Base-by-base conservation (phyloP, 2,797 vertebrate genomes). In the Poecile montanus region DNA sequence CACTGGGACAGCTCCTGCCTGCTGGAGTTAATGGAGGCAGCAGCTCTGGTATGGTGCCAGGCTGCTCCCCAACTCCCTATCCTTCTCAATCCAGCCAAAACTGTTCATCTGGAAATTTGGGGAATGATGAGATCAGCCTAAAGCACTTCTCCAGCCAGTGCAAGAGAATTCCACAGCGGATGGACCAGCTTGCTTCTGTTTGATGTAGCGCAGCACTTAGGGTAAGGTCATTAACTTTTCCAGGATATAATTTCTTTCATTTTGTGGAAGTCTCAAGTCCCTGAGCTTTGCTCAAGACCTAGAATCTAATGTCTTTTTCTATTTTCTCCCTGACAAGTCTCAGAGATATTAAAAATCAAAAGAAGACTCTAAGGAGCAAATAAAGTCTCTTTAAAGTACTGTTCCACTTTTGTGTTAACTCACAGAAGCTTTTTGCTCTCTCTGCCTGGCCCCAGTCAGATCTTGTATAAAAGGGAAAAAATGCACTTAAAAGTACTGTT, bases 301-400 rank as follows among this genome's bases (percentile, higher is more conserved):
- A 0, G 67, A 95, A 95, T 96, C 72, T 89, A 93, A 96, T 66
- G 80, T 62, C 90, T 94, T 94, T 96, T 80, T 93, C 94, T 95
- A 74, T 88, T 97, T 94, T 90, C 75, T 95, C 93, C 92, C 76
- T 97, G 93, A 94, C 96, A 96, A 94, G 77, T 93, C 95, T 95
- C 95, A 88, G 79, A 89, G 92, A 97, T 91, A 93, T 95, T 96
- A 94, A 93, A 96, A 97, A 96, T 95, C 92, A 96, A 97, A 97
- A 95, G 88, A 80, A 92, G 90, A 36, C 93, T 94, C 92, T 80
- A 92, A 95, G 89, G 93, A 95, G 84, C 79, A 94, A 97, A 96
- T 91, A 95, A 96, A 97, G 67, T 80, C 79, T 68, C 78, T 97
- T 97, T 92, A 93, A 97, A 94, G 89, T 85, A 85, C 91, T 90